Conservation (phyloP, 2,888 invertebrate genomes). For the Philhelius pedissequus region DNA sequence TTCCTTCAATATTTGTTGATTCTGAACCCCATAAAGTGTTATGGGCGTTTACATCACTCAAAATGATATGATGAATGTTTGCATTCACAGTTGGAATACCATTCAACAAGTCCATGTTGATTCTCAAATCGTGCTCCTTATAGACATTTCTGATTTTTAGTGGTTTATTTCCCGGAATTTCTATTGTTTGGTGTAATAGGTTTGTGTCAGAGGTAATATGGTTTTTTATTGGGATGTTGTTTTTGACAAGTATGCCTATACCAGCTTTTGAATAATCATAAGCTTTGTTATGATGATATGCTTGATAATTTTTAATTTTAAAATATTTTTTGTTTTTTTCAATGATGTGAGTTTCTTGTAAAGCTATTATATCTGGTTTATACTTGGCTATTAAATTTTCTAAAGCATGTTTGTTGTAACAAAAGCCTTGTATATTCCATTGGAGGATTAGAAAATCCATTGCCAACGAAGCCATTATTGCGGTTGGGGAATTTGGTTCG, state of each 20-base stretch:
- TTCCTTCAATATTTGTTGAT: neutral
- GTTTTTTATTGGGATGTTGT: neutral
- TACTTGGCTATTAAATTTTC: neutral
- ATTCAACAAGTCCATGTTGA: neutral
- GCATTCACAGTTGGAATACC: neutral
- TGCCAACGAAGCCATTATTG: neutral
- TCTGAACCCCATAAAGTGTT: neutral
- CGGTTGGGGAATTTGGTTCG: neutral
- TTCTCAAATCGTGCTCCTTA: neutral
- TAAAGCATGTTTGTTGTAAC: neutral
- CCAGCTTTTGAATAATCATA: neutral
- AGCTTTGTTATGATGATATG: neutral
- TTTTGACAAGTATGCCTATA: neutral
- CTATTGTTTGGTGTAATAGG: neutral
- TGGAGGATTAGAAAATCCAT: neutral
- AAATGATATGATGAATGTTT: neutral
- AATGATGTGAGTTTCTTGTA: neutral
- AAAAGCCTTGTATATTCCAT: constrained; percentile 7
- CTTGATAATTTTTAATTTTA: neutral
- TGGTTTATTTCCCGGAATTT: neutral
- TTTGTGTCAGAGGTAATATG: neutral
- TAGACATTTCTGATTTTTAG: neutral
- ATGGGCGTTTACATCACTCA: neutral
- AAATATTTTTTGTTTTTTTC: neutral
- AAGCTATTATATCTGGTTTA: too few species aligned